A percentile compares a stretch with the other conserved stretches of the same genome.
phyloP scores from a whole-genome alignment of 2,888 invertebrate genomes.

The Thereva unica region DNA sequence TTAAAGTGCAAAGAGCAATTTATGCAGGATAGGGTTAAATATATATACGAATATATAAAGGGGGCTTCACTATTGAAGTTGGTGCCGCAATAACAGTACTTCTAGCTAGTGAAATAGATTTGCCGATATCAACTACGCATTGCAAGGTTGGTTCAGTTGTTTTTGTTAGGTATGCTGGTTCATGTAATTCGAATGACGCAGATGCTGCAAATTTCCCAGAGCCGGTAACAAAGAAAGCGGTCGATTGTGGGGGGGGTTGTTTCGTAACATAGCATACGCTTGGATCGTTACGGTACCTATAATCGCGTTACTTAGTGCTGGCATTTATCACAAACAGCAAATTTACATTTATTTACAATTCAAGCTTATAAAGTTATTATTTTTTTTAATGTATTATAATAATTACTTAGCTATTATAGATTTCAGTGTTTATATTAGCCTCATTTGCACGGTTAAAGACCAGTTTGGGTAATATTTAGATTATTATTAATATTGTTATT shows the following conservation, averaged over 20 bases:
- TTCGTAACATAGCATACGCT: conserved; percentile 92
- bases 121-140: conserved; percentile 97
- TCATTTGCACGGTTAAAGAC: no score
- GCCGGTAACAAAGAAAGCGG: conserved; percentile 44
- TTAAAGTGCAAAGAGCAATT: no score
- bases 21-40: no score
- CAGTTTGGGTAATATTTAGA: no score
- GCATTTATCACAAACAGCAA: conserved; percentile 57
- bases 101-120: conserved; percentile 92
- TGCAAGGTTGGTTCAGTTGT: conserved; percentile 99
- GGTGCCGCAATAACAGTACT: conserved; percentile 96
- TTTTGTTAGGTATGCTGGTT: conserved; percentile 83
- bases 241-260: conserved; percentile 59
- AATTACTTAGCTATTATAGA: no score
- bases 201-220: conserved; percentile 60
- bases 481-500: no score
- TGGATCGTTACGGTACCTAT: conserved; percentile 98
- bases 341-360: no score
- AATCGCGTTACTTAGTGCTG: conserved; percentile 83
- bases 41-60: no score
- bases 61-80: conserved; percentile 94
- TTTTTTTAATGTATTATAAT: no score
- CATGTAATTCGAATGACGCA: conserved; percentile 64
- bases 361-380: no score
- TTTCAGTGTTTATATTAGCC: no score